Evolutionary conservation across 2,888 invertebrate species (phyloP), one percentile per base, ranked within the genome.

Genomic region (Bombylius major): DNA sequence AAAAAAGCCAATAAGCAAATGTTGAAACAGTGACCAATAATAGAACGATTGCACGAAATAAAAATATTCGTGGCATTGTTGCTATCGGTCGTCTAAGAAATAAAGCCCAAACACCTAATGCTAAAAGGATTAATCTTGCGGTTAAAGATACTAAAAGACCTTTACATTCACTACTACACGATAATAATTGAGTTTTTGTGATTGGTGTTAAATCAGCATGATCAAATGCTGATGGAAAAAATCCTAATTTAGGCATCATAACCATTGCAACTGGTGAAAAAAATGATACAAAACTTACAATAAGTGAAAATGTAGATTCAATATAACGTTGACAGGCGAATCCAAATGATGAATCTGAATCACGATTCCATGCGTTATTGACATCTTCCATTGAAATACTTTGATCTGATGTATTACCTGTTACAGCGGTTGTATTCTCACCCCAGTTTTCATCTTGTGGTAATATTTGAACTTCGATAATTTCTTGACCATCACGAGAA

Each of bases 371-470:
- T 84, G 89, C 89, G 66, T 87, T 86, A 65, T 86, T 87, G 5
- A 90, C 84, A 71, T 94, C 94, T 70, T 95, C 94, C 71, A 92
- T 87, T 0, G 94, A 95, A 64, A 91, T 89, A 5, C 93, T 96
- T 65, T 93, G 92, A 70, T 96, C 97, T 0, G 93, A 95, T 3
- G 96, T 96, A 67, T 95, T 95, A 11, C 95, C 96, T 0, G 97
- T 97, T 42, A 97, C 87, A 1, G 95, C 96, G 1, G 97, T 97
- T 0, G 96, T 96, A 67, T 93, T 96, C 73, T 97, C 97, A n/a
- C 93, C 95, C 97, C 97, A 97, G 72, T 95, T 95, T 68, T 97
- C 97, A 75, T 97, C 97, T 76, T 95, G 89, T 0, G 94, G 94
- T 57, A 96, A 76, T 62, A 96, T 95, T 77, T 96, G 95, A 45